These are phyloP conservation scores for Trichopoda pennipes DNA, from an alignment of 2,888 invertebrate species.

Conservation along the genomic window DNA sequence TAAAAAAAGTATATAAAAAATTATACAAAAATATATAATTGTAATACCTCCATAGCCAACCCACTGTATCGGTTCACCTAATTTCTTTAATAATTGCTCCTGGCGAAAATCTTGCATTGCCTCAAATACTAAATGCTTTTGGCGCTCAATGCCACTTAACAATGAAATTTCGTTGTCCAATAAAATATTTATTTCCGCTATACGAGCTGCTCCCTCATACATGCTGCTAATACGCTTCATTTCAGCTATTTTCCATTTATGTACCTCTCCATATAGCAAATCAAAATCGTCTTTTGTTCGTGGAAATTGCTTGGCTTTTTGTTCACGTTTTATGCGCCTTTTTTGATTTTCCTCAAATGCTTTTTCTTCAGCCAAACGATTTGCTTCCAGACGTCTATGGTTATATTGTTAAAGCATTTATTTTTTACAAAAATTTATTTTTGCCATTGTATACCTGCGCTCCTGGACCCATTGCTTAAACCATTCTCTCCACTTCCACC, in stretches of 20 bases:
- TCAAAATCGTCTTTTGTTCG: slow-evolving; percentile 87
- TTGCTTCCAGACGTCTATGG: slow-evolving; percentile 81
- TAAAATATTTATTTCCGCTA: slow-evolving; percentile 86
- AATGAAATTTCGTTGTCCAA: slow-evolving; percentile 86
- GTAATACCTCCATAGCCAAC: slow-evolving; percentile 85
- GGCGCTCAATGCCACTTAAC: slow-evolving; percentile 84
- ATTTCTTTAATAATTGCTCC: slow-evolving; percentile 84
- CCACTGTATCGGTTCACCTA: slow-evolving; percentile 89
- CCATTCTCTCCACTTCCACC: slow-evolving; percentile 80
- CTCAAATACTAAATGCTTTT: slow-evolving; percentile 84
- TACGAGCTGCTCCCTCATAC: slow-evolving; percentile 86
- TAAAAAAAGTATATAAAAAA: background rate
- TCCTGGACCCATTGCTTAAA: slow-evolving; percentile 82
- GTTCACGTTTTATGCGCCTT: slow-evolving; percentile 82
- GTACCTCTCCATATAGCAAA: slow-evolving; percentile 84
- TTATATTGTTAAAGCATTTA: background rate
- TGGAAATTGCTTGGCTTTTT: slow-evolving; percentile 87
- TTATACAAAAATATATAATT: background rate
- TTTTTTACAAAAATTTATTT: background rate
- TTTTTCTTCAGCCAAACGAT: slow-evolving; percentile 74
- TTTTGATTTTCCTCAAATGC: slow-evolving; percentile 75
- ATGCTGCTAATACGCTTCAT: slow-evolving; percentile 85
- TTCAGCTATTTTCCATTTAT: slow-evolving; percentile 80
- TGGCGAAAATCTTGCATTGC: slow-evolving; percentile 84
- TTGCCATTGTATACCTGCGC: slow-evolving; percentile 78